Evolutionary conservation across 1,140 invertebrate species (phyloP), one percentile per base, ranked within the genome.

Genomic region (Drosophila dunni): DNA sequence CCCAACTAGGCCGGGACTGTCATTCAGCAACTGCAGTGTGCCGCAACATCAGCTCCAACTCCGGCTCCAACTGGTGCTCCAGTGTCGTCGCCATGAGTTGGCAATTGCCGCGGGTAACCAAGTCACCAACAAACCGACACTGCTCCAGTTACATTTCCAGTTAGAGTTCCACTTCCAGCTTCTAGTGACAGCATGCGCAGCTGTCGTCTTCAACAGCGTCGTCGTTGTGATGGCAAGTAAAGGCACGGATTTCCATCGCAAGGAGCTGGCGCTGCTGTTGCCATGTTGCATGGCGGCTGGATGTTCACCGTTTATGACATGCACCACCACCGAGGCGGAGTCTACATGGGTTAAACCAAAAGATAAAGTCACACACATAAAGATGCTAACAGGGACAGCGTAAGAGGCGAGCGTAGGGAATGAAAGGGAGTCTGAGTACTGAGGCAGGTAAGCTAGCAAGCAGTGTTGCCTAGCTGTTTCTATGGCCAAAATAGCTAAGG

Each of bases 201-300:
- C 66, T 75, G 81, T 73, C 70, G 80, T 67, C 24, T 29, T 29
- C 24, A 29, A 5, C 24, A 6, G 0, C 45, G 69, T 62, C 38
- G 74, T 60, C 75, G 75, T 72, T 40, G 66, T 65, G 65, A 81
- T 71, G 80, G 79, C 84, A 72, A 79, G 67, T 76, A 78, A 88
- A 89, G 84, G 84, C 84, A 88, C 81, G 69, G 81, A 72, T 54
- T 68, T 80, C 73, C 69, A 63, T 45, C 74, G 84, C 70, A 84
- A 70, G 74, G 77, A 81, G 82, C 78, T 91, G 69, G 93, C 56
- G 93, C 93, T 80, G 92, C 93, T 74, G 93, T 94, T 69, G 93
- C 94, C 73, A 94, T 95, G 91, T 91, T 96, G 95, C 95, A 96
- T 96, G 51, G 95, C 95, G 9, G 95, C 95, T 60, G 95, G 95